Evolutionary conservation across 2,797 vertebrate species (phyloP).

Genomic region (Moxostoma hubbsi): DNA sequence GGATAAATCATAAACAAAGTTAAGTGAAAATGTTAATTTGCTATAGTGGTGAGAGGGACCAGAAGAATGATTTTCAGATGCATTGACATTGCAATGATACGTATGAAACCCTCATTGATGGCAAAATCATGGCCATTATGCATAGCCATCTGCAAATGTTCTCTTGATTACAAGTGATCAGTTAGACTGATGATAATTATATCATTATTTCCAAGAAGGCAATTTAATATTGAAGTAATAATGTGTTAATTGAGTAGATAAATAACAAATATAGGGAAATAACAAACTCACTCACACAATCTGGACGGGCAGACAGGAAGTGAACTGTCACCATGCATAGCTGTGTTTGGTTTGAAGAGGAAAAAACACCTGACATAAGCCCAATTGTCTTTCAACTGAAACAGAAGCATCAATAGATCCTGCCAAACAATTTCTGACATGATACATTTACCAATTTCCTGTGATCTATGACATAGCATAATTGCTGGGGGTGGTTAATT

Average conservation of each 20-base stretch:
- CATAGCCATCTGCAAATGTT: slow-evolving; percentile 43
- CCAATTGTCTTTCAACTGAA: background rate
- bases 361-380: background rate
- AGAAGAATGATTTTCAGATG: slow-evolving; percentile 34
- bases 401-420: slow-evolving; percentile 20
- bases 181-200: slow-evolving; percentile 43
- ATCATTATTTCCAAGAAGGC: slow-evolving; percentile 39
- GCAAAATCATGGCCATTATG: slow-evolving; percentile 30
- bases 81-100: slow-evolving; percentile 37
- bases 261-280: slow-evolving; percentile 18
- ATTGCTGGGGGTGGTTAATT: slow-evolving; percentile 62
- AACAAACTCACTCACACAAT: slow-evolving; percentile 13
- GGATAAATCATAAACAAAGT: slow-evolving; percentile 57
- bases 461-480: slow-evolving; percentile 48
- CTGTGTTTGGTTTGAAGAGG: background rate
- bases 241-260: slow-evolving; percentile 42
- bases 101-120: slow-evolving; percentile 23
- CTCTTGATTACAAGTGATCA: slow-evolving; percentile 42
- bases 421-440: slow-evolving; percentile 34
- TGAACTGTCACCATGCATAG: background rate
- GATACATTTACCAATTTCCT: slow-evolving; percentile 50
- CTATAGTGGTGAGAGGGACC: slow-evolving; percentile 27
- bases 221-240: slow-evolving; percentile 25
- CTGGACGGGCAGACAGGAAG: background rate
- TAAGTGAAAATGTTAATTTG: slow-evolving; percentile 55